Base-by-base conservation (phyloP, 2,113 vertebrate genomes). In the Ascaphus truei region DNA sequence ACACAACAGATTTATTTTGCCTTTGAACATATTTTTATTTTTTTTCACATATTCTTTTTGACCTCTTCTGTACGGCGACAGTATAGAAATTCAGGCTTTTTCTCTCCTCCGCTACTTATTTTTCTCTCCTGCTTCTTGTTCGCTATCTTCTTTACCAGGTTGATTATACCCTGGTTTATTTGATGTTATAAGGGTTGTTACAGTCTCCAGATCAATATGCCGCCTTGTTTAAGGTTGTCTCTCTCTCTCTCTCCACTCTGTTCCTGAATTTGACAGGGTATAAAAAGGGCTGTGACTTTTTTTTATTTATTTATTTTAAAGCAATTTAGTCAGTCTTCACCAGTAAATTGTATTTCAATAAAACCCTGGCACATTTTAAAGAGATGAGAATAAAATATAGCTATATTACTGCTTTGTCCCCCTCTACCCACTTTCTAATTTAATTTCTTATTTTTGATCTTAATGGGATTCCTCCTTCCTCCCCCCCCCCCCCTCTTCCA, bases 401-500 rank as follows among this genome's bases (percentile, higher is more conserved):
- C n/a, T n/a, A n/a, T n/a, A n/a, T n/a, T n/a, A n/a, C n/a, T n/a
- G n/a, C n/a, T n/a, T n/a, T n/a, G n/a, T n/a, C n/a, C n/a, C n/a
- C n/a, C n/a, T 64, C 29, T 47, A 27, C 31, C 31, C 29, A 64
- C 22, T 64, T 64, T 53, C 15, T 52, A 64, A 64, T 64, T 64
- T 52, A 64, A 64, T 64, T 64, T n/a, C n/a, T 52, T 64, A 64
- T 64, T 52, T 64, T 64, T 64, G 31, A 53, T 62, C 59, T 62
- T 47, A 30, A 62, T 62, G 5, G 26, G 29, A 20, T 34, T 65
- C 23, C 39, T 31, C 26, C 36, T 6, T 7, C 15, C 27, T 18
- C 25, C 22, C 33, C 30, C 33, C 1, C 20, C n/a, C n/a, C 25
- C 6, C n/a, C 25, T 4, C 29, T 26, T 20, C 25, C 66, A 8